Evolutionary conservation across 2,888 invertebrate genomes (phyloP).

Genomic region (Drosophila mimetica): DNA sequence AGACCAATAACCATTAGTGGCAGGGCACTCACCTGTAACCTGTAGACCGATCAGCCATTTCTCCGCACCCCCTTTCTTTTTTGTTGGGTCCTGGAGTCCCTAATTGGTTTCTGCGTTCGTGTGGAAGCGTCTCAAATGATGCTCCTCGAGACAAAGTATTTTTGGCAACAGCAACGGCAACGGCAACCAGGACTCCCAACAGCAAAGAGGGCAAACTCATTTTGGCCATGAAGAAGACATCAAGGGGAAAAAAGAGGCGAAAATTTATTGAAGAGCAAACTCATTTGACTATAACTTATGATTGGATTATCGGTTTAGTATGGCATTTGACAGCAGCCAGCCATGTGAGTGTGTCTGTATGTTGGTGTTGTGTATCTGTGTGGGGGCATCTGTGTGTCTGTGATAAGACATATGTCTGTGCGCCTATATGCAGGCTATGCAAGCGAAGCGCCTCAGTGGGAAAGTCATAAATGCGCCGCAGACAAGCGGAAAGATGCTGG

Average conservation of each 20-base stretch:
- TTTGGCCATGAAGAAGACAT: conserved; percentile 39
- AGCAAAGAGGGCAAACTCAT: conserved; percentile 14
- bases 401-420: conserved; percentile 76
- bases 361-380: conserved; percentile 15
- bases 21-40: conserved; percentile 29
- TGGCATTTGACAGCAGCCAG: conserved; percentile 75
- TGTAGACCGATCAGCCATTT: neutral
- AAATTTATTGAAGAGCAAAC: conserved; percentile 77
- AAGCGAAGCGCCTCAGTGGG: conserved; percentile 38
- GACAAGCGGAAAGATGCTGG: conserved; percentile 80
- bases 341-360: conserved; percentile 17
- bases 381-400: conserved; percentile 38
- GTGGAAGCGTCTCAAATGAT: conserved; percentile 25
- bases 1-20: conserved; percentile 1
- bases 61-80: neutral
- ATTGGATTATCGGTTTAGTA: conserved; percentile 80
- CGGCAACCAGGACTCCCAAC: conserved; percentile 2
- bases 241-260: conserved; percentile 48
- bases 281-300: conserved; percentile 80
- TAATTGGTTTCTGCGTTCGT: conserved; percentile 35
- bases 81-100: neutral
- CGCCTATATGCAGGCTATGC: conserved; percentile 71
- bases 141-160: conserved; percentile 35
- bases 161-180: conserved; percentile 33
- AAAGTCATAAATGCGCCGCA: conserved; percentile 77